Conservation (phyloP, 2,797 vertebrate species). For the Lates japonicus region DNA sequence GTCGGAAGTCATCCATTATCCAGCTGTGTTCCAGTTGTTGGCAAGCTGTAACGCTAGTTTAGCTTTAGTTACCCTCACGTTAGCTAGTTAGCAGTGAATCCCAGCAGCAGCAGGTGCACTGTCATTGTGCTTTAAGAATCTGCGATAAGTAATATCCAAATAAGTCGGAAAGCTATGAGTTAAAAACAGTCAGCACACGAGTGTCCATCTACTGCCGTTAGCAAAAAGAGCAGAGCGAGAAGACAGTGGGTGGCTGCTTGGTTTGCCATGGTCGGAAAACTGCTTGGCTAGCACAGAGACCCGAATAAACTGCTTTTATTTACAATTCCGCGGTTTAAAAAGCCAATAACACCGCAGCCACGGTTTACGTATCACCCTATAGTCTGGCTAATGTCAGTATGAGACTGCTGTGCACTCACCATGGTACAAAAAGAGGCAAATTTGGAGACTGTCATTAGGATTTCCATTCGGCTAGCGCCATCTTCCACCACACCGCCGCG, state of each 20-base stretch:
- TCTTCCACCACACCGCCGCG: conserved; percentile 93
- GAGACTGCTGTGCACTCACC: conserved; percentile 85
- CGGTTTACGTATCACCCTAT: background rate
- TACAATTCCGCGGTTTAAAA: conserved; percentile 55
- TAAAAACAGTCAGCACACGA: conserved; percentile 10
- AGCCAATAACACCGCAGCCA: background rate
- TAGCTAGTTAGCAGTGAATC: conserved; percentile 73
- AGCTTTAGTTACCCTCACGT: conserved; percentile 57
- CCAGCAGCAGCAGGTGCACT: conserved; percentile 76
- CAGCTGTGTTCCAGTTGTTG: conserved; percentile 63
- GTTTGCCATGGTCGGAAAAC: conserved; percentile 64
- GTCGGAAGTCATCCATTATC: conserved; percentile 20
- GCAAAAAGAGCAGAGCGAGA: conserved; percentile 46
- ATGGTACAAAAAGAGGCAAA: conserved; percentile 99
- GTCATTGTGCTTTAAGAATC: conserved; percentile 42
- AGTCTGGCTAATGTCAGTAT: background rate
- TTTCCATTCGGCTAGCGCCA: conserved; percentile 99
- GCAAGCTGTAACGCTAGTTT: conserved; percentile 52
- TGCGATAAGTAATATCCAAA: background rate
- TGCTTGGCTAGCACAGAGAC: conserved; percentile 74
- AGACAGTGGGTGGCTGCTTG: conserved; percentile 71
- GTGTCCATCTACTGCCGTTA: conserved; percentile 9
- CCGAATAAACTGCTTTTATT: conserved; percentile 47
- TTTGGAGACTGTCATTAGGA: conserved; percentile 99
- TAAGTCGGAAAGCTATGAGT: background rate